Base-by-base conservation (phyloP, 1,140 invertebrate genomes). In the Nasonia longicornis region DNA sequence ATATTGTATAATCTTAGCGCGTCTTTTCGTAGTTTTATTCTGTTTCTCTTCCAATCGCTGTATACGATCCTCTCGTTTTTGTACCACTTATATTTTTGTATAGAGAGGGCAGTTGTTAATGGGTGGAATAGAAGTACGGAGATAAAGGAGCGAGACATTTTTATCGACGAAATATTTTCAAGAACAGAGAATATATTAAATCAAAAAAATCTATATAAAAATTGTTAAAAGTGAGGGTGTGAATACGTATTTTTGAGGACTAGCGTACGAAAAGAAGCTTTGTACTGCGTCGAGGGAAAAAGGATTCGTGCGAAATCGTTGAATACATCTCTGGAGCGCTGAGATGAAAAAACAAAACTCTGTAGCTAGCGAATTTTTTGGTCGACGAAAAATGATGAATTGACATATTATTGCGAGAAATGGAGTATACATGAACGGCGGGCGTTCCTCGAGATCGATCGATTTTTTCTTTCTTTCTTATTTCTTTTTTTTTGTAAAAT, bases 301-400 rank as follows among this genome's bases (percentile, higher is more conserved):
- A 64, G 2, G 67, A 73, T 12, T 73, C 80, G 75, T 82, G 80
- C 75, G 80, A 81, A 81, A 81, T 81, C 80, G 80, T 81, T 81
- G 45, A n/a, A 58, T 69, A 80, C 29, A 22, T 66, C 67, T 74
- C 26, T 58, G 16, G 20, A 20, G 3, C 22, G 48, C 48, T 74
- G 29, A 10, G 52, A 58, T 20, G 52, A n/a, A 71, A 35, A 48
- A 73, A 31, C 16, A 58, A 52, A 38, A 75, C 26, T 80, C 14
- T 2, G 72, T 69, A 66, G 22, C 38, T 70, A 52, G 45, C 29
- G 10, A 64, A 82, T 73, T 78, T 14, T 58, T 58, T 29, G 29
- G 26, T 12, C 3, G 7, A 74, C 14, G 16, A 58, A 42, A 74
- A 79, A 42, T 35, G 20, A 58, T 58, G 52, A 58, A 58, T 58